Evolutionary conservation across 2,113 vertebrate genomes (phyloP), one percentile per base, ranked within the genome.

Genomic region (Leptobrachium ailaonicum): DNA sequence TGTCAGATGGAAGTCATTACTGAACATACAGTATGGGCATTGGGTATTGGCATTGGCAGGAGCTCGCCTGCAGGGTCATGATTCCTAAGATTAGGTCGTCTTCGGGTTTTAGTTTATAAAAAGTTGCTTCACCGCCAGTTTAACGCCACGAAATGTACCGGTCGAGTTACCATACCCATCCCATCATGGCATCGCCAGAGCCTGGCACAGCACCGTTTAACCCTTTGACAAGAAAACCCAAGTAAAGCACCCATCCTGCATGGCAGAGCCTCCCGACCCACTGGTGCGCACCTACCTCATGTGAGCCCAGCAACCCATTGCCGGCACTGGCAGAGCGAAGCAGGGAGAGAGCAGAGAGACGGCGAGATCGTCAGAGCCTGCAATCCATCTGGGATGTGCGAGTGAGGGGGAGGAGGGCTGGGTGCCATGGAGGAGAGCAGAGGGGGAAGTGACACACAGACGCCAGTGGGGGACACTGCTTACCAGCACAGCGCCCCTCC

Each of bases 381-480:
- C 44, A 77, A 70, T 60, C 76, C 76, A 77, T 70, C 76, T 77
- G 76, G 76, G 67, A 76, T 42, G 75, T 76, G 74, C 54, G 74
- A 77, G 66, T 77, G 76, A 77, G 76, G 67, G 67, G 76, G 76
- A 77, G 76, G 76, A 77, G 75, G 76, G 75, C 50, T 62, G 66
- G 76, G 76, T 77, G 76, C 76, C 76, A 77, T 70, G 76, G 58
- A 66, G 44, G 76, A 77, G 68, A 32, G 41, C 66, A 64, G 75
- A 76, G 64, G 58, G 66, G 76, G 76, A 64, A 69, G 75, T 69
- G 66, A 77, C 56, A 69, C 47, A 69, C 40, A 50, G 20, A 67
- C n/a, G 47, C 47, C 47, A 50, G 47, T 8, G 8, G 47, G 47
- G 4, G 47, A 50, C 8, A 4, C 47, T 50, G 8, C 47, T 50